Conservation (phyloP, 2,113 vertebrate genomes). For the Orientallactaga bullata region DNA sequence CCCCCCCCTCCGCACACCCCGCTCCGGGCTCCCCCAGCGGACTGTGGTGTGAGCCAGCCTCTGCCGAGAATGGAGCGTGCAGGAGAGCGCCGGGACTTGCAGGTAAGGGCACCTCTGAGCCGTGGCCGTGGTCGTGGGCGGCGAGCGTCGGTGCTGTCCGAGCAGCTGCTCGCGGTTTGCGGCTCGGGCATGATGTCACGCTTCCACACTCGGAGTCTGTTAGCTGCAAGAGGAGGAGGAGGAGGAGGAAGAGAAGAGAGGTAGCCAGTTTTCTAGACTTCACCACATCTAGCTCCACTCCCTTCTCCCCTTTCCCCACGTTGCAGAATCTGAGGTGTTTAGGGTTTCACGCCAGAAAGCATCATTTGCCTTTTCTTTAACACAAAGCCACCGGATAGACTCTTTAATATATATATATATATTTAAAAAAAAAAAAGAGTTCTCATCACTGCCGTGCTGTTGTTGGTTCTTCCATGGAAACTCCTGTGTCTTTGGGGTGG, state of each 20-base stretch:
- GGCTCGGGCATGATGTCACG: slow-evolving; percentile 88
- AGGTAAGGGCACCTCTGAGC: slow-evolving; percentile 86
- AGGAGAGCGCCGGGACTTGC: slow-evolving; percentile 82
- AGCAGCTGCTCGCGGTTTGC: slow-evolving; percentile 70
- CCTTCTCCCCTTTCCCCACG: neutral
- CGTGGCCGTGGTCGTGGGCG: slow-evolving; percentile 57
- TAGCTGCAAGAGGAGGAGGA: slow-evolving; percentile 77
- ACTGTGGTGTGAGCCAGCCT: slow-evolving; percentile 86
- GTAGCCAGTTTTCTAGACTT: slow-evolving; percentile 80
- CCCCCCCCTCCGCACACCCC: no score
- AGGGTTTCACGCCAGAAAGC: slow-evolving; percentile 46
- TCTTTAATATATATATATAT: neutral
- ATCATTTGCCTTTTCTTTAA: slow-evolving; percentile 57
- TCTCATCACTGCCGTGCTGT: neutral
- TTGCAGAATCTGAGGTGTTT: slow-evolving; percentile 64
- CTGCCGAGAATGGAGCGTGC: slow-evolving; percentile 88
- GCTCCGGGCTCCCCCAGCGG: slow-evolving; percentile 76
- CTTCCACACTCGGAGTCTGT: slow-evolving; percentile 87
- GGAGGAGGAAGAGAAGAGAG: slow-evolving; percentile 80
- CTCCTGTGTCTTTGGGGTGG: slow-evolving; percentile 20
- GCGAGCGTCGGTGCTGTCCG: slow-evolving; percentile 28
- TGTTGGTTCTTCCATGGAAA: slow-evolving; percentile 47
- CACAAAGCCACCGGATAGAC: slow-evolving; percentile 18
- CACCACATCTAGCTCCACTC: slow-evolving; percentile 66
- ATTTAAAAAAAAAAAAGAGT: no score